These are phyloP conservation scores for Ganaspis sp. DNA, from an alignment of 1,140 invertebrate genomes.

Conservation along the genomic window DNA sequence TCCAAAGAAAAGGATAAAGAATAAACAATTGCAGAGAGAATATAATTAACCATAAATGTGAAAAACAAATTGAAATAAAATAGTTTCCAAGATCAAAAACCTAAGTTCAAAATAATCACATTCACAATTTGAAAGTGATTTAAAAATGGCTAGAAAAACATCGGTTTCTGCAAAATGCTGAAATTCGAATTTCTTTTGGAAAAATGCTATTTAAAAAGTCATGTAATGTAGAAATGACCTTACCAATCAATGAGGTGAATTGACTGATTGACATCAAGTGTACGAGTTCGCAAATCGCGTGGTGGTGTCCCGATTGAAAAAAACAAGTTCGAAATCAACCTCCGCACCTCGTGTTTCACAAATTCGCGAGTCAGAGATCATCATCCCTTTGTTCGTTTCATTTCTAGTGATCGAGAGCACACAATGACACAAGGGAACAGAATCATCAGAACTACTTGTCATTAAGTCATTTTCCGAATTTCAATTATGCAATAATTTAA, in stretches of 20 bases:
- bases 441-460: neutral
- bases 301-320: neutral
- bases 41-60: too few relatives aligned
- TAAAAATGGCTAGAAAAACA: neutral
- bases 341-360: conserved; percentile 17
- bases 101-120: too few relatives aligned
- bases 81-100: too few relatives aligned
- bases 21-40: too few relatives aligned
- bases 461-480: neutral
- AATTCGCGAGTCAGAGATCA: neutral
- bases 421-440: neutral
- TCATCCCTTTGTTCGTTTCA: neutral
- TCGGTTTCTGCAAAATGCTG: too few relatives aligned
- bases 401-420: neutral
- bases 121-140: too few relatives aligned
- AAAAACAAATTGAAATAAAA: too few relatives aligned
- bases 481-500: neutral
- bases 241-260: conserved; percentile 24
- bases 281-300: neutral
- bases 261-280: neutral
- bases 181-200: neutral
- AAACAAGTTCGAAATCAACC: conserved; percentile 1
- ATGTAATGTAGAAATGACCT: neutral
- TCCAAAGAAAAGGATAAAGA: too few relatives aligned
- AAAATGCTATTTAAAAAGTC: neutral